A percentile compares a stretch with the other conserved stretches of the same genome.
Conservation (phyloP, 2,888 invertebrate species). For the Nephrotoma flavescens region DNA sequence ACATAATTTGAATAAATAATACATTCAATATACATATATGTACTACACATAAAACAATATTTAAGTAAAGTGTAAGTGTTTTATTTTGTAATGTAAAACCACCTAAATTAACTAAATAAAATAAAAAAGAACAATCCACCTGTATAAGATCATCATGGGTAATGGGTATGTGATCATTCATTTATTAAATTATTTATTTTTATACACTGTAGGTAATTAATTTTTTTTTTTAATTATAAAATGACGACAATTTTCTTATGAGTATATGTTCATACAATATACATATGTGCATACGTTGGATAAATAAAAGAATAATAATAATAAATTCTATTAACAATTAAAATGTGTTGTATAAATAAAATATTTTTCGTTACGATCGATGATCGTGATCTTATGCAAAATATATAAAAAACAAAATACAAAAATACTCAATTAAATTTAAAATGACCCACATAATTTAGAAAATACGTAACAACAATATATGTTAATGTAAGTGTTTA, state of each 20-base stretch:
- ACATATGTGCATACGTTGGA: too few relatives aligned
- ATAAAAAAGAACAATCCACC: neutral
- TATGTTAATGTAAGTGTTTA: neutral
- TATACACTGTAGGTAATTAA: neutral
- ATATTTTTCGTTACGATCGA: neutral
- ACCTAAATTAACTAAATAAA: neutral
- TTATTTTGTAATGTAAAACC: neutral
- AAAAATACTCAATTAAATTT: neutral
- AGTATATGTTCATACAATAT: neutral
- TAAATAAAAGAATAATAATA: neutral
- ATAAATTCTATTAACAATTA: neutral
- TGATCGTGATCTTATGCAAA: neutral
- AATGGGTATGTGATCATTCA: neutral
- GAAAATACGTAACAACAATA: neutral
- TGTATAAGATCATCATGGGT: neutral
- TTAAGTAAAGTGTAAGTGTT: neutral
- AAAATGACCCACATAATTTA: neutral
- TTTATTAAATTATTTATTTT: neutral
- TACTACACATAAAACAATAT: neutral
- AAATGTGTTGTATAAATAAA: neutral
- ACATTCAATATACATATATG: neutral
- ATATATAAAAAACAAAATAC: neutral
- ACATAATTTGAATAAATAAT: conserved; percentile 1
- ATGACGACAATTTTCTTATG: neutral
- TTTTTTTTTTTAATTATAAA: neutral